Evolutionary conservation across 2,888 invertebrate genomes (phyloP).

Genomic region (Phalera bucephala): DNA sequence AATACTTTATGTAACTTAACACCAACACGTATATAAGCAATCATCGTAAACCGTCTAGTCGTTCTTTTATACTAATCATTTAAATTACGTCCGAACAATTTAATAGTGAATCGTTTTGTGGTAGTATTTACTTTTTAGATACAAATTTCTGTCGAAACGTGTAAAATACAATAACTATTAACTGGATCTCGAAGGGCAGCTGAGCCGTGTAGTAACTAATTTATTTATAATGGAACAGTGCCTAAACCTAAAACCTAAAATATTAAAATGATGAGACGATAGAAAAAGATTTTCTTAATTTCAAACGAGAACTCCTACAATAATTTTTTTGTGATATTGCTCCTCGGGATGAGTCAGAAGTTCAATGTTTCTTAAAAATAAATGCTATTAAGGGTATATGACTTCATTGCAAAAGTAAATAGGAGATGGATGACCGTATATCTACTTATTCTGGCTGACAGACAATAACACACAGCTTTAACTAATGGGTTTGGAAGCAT

Average conservation of each 20-base stretch:
- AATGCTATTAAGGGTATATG: too few species aligned
- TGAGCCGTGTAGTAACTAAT: slow-evolving; percentile 10
- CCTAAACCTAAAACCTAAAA: too few species aligned
- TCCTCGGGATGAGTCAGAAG: background rate
- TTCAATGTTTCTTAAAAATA: background rate
- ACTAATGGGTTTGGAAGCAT: too few species aligned
- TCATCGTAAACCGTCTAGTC: too few species aligned
- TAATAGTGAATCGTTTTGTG: background rate
- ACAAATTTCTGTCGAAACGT: slow-evolving; percentile 9
- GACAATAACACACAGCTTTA: too few species aligned
- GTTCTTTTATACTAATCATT: background rate
- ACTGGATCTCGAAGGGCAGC: slow-evolving; percentile 15
- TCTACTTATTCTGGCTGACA: too few species aligned
- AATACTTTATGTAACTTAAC: too few species aligned
- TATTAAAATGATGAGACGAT: background rate
- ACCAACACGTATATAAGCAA: too few species aligned
- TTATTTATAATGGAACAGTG: slow-evolving; percentile 9
- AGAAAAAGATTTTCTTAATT: background rate
- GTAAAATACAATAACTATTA: slow-evolving; percentile 10
- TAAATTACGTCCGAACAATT: background rate
- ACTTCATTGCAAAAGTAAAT: too few species aligned
- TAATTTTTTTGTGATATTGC: background rate
- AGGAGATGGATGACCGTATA: too few species aligned
- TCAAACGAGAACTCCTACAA: background rate
- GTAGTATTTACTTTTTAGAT: background rate